Base-by-base conservation (phyloP, 30 jellyfish, hydroid and myxozoan species). In the Turritopsis dohrnii region DNA sequence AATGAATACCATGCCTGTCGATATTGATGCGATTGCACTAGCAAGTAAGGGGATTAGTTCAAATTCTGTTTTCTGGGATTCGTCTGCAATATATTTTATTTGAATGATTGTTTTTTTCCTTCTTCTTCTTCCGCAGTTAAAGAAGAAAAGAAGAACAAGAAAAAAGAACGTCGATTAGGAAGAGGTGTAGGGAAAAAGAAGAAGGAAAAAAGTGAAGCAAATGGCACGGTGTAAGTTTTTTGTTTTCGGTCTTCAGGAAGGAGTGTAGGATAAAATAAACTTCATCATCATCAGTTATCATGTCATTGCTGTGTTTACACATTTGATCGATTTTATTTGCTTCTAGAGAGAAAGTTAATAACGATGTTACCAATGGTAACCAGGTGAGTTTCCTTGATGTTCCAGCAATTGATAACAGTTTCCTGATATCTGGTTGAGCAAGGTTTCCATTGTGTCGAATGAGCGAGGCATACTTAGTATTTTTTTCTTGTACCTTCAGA, bases 1-100 rank as follows among this genome's bases (percentile, higher is more conserved):
- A 18, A 20, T 91, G 53, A 26, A 82, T 27, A 83, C 87, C 5
- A 91, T 89, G 21, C 97, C 97, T 9, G 97, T 91, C 71, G 97
- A 91, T 66, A 73, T 81, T 16, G 89, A 83, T 23, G 97, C 96
- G 4, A 73, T 91, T 21, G 74, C 87, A 13, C 83, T 5, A 26
- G 81, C 96, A 72, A 74, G 97, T 91, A 74, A 52, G 97, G 52
- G 18, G 17, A n/a, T n/a, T n/a, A n/a, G n/a, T n/a, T n/a, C n/a
- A n/a, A n/a, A n/a, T n/a, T n/a, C n/a, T 16, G 19, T 72, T 72
- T 16, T 54, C 72, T 54, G 18, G 18, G 72, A n/a, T 54, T 54
- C 21, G 19, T 54, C 19, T 21, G 21, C 18, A 54, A 18, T 54
- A 16, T 54, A 21, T 16, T 54, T 21, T 21, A 54, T 16, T 21